Percentiles rank a stretch among this genome's conserved stretches.
Conservation (phyloP, 2,797 vertebrate species). For the Acanthis flammea region DNA sequence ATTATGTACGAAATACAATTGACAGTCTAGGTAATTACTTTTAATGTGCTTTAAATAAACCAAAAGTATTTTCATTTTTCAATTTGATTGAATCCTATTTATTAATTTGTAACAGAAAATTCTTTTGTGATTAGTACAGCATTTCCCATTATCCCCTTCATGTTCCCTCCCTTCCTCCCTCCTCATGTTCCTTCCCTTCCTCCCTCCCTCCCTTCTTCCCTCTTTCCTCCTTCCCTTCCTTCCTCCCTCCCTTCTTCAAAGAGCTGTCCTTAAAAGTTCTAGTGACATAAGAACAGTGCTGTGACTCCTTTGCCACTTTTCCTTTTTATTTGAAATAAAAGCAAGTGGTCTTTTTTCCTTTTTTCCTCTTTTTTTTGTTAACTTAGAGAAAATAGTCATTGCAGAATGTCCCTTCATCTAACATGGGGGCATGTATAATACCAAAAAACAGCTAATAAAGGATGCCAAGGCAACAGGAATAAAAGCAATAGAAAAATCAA, state of each 20-base stretch:
- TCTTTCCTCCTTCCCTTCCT: not conserved
- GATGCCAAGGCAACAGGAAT: slow-evolving; percentile 10
- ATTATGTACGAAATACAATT: not conserved
- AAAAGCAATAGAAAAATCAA: not conserved
- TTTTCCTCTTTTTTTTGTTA: not conserved
- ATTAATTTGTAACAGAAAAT: not conserved
- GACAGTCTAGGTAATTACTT: not conserved
- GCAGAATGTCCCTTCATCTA: not conserved
- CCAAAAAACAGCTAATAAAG: not conserved
- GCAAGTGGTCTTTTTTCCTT: not conserved
- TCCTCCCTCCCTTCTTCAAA: not conserved
- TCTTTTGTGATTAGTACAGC: not conserved
- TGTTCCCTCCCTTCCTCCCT: not conserved
- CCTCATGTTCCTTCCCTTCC: not conserved
- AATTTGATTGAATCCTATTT: not conserved
- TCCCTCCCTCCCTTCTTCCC: not conserved
- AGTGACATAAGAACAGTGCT: not conserved
- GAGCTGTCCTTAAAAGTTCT: not conserved
- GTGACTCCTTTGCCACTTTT: not conserved
- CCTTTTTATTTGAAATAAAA: not conserved
- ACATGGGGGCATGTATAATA: not conserved
- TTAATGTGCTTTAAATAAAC: not conserved
- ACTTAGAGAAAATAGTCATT: not conserved
- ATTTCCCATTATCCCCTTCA: not conserved
- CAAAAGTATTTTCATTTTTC: not conserved